Evolutionary conservation across 1,140 invertebrate species (phyloP).

Genomic region (Pteromalus puparum): DNA sequence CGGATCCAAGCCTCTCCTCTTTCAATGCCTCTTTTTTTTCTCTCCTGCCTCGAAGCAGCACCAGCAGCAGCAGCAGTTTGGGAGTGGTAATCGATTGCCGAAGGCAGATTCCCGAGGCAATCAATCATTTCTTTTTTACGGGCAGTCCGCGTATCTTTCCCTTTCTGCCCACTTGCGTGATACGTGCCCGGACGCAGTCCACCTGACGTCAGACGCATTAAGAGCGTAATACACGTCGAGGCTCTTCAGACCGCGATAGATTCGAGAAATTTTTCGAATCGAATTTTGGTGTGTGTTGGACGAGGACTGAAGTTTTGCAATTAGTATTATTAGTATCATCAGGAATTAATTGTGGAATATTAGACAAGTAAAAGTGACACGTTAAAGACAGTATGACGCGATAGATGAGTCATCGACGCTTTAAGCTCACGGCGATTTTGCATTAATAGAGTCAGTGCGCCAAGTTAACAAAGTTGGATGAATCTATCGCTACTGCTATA

Average conservation of each 20-base stretch:
- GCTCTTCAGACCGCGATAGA: background rate
- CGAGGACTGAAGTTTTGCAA: no score
- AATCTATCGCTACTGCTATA: no score
- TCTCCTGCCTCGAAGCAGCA: background rate
- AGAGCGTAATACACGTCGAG: background rate
- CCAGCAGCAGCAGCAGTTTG: constrained; percentile 8
- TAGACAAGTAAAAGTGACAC: no score
- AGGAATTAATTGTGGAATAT: no score
- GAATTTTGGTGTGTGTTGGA: background rate
- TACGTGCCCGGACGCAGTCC: background rate
- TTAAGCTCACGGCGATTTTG: no score
- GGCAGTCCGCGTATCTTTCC: background rate
- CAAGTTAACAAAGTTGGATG: no score
- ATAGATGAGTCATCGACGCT: no score
- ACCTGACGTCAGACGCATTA: constrained; percentile 27
- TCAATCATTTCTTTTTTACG: constrained; percentile 44
- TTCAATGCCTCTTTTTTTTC: background rate
- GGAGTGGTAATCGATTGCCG: constrained; percentile 32
- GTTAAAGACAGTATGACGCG: no score
- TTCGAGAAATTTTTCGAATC: background rate
- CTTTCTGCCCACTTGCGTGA: background rate
- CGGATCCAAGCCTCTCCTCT: background rate
- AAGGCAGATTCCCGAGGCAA: constrained; percentile 34
- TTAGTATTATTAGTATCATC: no score
- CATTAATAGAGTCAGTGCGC: no score